A percentile compares a stretch with the other conserved stretches of the same genome.
Conservation (phyloP, 2,888 invertebrate species). For the Beris morrisii region DNA sequence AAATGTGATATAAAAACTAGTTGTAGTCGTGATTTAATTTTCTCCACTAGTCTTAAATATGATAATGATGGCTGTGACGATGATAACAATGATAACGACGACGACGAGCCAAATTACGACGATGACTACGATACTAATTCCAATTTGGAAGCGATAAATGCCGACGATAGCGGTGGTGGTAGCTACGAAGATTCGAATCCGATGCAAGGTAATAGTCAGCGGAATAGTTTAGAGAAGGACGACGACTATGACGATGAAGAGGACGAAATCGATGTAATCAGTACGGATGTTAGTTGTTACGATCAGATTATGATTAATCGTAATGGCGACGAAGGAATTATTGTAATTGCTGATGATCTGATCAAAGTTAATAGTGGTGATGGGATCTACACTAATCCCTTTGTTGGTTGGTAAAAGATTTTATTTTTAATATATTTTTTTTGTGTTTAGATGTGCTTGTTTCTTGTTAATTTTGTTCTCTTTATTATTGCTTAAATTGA, state of each 20-base stretch:
- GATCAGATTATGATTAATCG: slow-evolving; percentile 47
- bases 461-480: background rate
- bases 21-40: slow-evolving; percentile 30
- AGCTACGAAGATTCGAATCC: slow-evolving; percentile 56
- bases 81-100: slow-evolving; percentile 35
- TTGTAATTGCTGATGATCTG: slow-evolving; percentile 49
- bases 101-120: slow-evolving; percentile 42
- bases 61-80: slow-evolving; percentile 44
- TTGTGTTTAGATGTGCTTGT: slow-evolving; percentile 12
- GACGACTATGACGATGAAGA: slow-evolving; percentile 54
- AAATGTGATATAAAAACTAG: slow-evolving; percentile 30
- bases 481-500: background rate
- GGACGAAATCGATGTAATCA: slow-evolving; percentile 53
- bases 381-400: slow-evolving; percentile 56
- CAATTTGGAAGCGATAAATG: slow-evolving; percentile 53
- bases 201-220: slow-evolving; percentile 52
- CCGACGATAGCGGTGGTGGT: slow-evolving; percentile 55
- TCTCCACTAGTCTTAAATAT: slow-evolving; percentile 51
- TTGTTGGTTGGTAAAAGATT: slow-evolving; percentile 54
- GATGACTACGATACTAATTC: slow-evolving; percentile 51
- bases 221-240: slow-evolving; percentile 54
- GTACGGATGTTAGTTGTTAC: slow-evolving; percentile 55
- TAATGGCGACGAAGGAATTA: slow-evolving; percentile 47
- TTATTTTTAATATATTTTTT: background rate
- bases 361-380: slow-evolving; percentile 48